Evolutionary conservation across 2,113 vertebrate genomes (phyloP), one percentile per base, ranked within the genome.

Genomic region (Podocnemis expansa): DNA sequence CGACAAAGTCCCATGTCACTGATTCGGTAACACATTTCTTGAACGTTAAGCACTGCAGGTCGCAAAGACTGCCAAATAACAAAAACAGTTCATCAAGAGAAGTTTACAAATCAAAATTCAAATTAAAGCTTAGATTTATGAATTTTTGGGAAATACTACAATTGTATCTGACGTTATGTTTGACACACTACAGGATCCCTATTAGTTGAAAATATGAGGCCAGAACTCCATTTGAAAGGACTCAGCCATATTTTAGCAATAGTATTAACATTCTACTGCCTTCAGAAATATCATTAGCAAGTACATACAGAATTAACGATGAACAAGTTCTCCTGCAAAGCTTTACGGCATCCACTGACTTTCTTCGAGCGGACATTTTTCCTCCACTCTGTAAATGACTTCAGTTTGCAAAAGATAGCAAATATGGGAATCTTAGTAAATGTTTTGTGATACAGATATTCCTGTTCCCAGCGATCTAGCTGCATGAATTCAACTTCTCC

Each of bases 341-440:
- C 91, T n/a, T 92, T 81, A 79, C 90, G 97, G 90, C 98, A 98
- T 58, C 55, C 52, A 29, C 47, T 93, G 83, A 98, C 96, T 94
- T 97, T 99, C 92, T 97, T 98, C 80, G 95, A 90, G 34, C 98
- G 97, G 21, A 99, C 97, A 22, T 98, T 98, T 80, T 94, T 96
- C 80, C 92, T 98, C 99, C 99, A 99, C 5, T 98, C 89, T 0
- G 83, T 96, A 91, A 99, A 99, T 11, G 98, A 97, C 86, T 99
- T 99, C 98, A 98, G 98, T 88, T 98, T 98, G 81, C 98, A 98
- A 96, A 98, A 99, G 60, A 89, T 98, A 80, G 97, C 89, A 94
- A 99, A 99, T 89, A 98, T 97, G n/a, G 98, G 98, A 84, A 99
- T 99, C 90, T 95, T 87, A 16, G 83, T 93, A 78, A 99, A 97